Percentiles rank a stretch among this genome's conserved stretches.
These are phyloP conservation scores for Nomada goodeniana DNA, from an alignment of 2,888 invertebrate species.

Conservation along the genomic window DNA sequence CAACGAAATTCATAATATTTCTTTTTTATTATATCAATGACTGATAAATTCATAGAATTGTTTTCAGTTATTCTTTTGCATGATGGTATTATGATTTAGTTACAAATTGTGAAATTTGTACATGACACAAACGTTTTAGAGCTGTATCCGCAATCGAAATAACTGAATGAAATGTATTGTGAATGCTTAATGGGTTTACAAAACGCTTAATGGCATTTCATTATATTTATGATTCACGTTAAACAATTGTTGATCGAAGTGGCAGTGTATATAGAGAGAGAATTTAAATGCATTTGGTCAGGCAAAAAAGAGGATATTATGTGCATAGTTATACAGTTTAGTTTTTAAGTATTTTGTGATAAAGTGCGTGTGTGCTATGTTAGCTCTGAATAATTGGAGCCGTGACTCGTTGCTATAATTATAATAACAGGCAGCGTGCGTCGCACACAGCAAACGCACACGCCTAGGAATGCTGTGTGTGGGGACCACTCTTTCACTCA, in stretches of 20 bases:
- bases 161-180: slow-evolving; percentile 32
- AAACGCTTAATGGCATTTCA: slow-evolving; percentile 39
- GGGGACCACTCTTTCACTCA: slow-evolving; percentile 80
- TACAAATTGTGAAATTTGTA: slow-evolving; percentile 23
- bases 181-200: slow-evolving; percentile 27
- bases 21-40: slow-evolving; percentile 17
- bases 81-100: slow-evolving; percentile 15
- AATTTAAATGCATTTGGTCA: slow-evolving; percentile 63
- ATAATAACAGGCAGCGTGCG: slow-evolving; percentile 83
- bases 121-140: slow-evolving; percentile 15
- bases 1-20: slow-evolving; percentile 1
- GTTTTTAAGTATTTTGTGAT: slow-evolving; percentile 72
- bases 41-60: slow-evolving; percentile 19
- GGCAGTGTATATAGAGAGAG: slow-evolving; percentile 54
- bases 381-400: slow-evolving; percentile 80
- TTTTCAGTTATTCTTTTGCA: slow-evolving; percentile 19
- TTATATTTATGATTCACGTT: slow-evolving; percentile 46
- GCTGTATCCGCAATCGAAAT: slow-evolving; percentile 21
- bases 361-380: slow-evolving; percentile 78
- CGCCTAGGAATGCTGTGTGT: slow-evolving; percentile 82
- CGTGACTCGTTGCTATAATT: slow-evolving; percentile 83
- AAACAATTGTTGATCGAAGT: slow-evolving; percentile 51
- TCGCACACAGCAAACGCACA: slow-evolving; percentile 82
- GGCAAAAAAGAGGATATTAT: slow-evolving; percentile 67
- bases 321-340: slow-evolving; percentile 67